Evolutionary conservation across 2,113 vertebrate genomes (phyloP), one percentile per base, ranked within the genome.

Genomic region (Callipepla squamata): DNA sequence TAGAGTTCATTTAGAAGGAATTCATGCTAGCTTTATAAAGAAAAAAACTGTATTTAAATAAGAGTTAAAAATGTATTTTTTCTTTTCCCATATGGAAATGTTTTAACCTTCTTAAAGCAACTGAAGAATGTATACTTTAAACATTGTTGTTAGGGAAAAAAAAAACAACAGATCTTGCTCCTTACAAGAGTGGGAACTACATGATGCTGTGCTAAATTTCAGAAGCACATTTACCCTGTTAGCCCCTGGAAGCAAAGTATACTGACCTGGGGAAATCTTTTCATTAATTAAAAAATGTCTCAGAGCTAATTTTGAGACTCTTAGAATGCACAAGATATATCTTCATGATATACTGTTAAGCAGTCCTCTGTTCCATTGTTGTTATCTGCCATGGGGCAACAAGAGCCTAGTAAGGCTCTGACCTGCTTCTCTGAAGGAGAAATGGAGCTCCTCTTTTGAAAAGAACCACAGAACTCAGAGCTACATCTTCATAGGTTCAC

Each of bases 301-400:
- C 32, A 34, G 48, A 65, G 12, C 2, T 19, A 23, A 8, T 66
- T 76, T 58, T 42, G 17, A 2, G 73, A 4, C 2, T 77, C 6
- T 26, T 53, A 1, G 25, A 32, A n/a, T 2, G 10, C 28, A 13
- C 9, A 82, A 13, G 6, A n/a, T 51, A 14, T 5, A 40, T 4
- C 1, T 1, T 5, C 7, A 47, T 0, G 1, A 23, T 17, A 16
- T 1, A 14, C 8, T 50, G 19, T 5, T 8, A 4, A 44, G 2
- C 11, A 55, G n/a, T 21, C 10, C 15, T 67, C n/a, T 34, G 23
- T 61, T 85, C 13, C 26, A 2, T 3, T 72, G 40, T 19, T 22
- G 4, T 45, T 55, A 4, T 11, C 48, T 61, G 21, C 34, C 26
- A 3, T 50, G n/a, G 23, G 42, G 21, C 21, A 26, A 13, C 7